phyloP scores from a whole-genome alignment of 2,888 invertebrate genomes.

The Callosobruchus maculatus region DNA sequence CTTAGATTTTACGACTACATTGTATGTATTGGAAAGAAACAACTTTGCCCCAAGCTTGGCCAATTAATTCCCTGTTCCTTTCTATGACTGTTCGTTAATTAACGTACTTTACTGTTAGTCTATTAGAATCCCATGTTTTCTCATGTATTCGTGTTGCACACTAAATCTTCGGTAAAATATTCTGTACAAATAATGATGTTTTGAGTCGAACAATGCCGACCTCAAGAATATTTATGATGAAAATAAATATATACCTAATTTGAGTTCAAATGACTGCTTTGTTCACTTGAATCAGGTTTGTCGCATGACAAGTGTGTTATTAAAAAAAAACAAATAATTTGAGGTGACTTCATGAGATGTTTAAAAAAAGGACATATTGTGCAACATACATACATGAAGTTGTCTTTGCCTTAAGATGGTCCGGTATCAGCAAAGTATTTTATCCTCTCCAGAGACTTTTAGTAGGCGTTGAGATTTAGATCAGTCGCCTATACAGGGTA shows the following conservation, averaged over 20 bases:
- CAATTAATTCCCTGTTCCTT: neutral
- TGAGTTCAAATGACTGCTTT: neutral
- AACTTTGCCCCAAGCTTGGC: neutral
- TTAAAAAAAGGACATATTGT: too few species aligned
- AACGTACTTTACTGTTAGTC: neutral
- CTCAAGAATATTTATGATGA: neutral
- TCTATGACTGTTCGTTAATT: neutral
- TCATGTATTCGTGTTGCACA: neutral
- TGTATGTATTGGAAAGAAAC: neutral
- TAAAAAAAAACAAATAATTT: too few species aligned
- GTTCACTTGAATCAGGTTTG: neutral
- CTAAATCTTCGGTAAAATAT: neutral
- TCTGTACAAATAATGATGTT: neutral
- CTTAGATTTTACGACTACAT: neutral
- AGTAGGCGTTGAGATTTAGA: too few species aligned
- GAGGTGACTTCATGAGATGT: too few species aligned
- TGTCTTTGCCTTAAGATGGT: too few species aligned
- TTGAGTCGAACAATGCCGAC: neutral
- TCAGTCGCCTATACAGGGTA: too few species aligned
- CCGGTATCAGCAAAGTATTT: too few species aligned
- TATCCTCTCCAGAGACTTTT: too few species aligned
- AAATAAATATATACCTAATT: neutral
- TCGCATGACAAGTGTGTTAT: neutral
- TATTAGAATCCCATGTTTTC: neutral
- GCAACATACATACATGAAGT: too few species aligned